Conservation (phyloP, 2,888 invertebrate genomes). For the Drosophila mimica region DNA sequence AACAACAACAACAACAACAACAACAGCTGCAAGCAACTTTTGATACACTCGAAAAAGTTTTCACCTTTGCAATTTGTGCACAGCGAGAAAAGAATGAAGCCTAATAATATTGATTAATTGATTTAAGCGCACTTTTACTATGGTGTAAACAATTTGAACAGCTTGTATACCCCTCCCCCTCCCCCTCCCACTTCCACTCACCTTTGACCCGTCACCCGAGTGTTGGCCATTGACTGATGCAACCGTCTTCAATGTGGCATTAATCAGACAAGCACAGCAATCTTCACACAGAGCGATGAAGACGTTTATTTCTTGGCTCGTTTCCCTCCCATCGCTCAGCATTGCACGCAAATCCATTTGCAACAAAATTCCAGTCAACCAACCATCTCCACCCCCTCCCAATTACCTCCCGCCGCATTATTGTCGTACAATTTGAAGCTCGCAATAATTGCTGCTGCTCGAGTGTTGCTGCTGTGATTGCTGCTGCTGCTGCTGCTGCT, state of each 20-base stretch:
- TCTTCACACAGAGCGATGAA: conserved; percentile 16
- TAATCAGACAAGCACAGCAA: conserved; percentile 19
- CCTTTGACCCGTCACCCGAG: neutral
- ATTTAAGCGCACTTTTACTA: neutral
- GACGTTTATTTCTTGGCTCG: conserved; percentile 15
- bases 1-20: conserved; percentile 30
- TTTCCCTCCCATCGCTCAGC: conserved; percentile 1
- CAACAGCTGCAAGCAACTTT: conserved; percentile 20
- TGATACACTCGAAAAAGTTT: conserved; percentile 32
- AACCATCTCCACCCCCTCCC: neutral
- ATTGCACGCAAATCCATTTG: conserved; percentile 32
- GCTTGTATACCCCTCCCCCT: neutral
- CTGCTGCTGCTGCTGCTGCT: neutral
- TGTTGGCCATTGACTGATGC: conserved; percentile 41
- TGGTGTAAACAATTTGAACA: neutral
- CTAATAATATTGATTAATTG: neutral
- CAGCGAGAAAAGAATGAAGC: neutral
- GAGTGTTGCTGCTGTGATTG: neutral
- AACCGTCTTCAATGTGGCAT: conserved; percentile 27
- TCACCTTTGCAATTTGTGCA: neutral
- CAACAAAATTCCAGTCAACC: conserved; percentile 13
- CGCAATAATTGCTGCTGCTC: conserved; percentile 49
- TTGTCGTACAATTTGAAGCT: conserved; percentile 70
- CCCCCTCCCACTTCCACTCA: neutral
- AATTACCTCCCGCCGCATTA: neutral